These are phyloP conservation scores for Rhabdomys pumilio DNA, from an alignment of 2,797 vertebrate species.

Conservation along the genomic window DNA sequence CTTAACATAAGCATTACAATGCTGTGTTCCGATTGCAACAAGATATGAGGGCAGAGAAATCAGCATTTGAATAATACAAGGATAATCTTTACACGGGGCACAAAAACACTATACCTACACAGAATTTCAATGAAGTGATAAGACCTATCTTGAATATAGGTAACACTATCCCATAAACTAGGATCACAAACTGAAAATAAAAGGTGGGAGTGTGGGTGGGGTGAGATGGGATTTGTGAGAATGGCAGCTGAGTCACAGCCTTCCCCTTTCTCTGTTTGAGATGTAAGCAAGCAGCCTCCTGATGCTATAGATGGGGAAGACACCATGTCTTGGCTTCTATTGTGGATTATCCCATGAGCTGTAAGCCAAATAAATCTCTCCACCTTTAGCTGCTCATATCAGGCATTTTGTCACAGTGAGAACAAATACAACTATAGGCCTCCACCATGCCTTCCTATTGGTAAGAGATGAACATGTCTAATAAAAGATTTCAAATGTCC, in stretches of 20 bases:
- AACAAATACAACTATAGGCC: not conserved
- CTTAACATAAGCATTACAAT: not conserved
- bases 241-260: not conserved
- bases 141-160: not conserved
- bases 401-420: not conserved
- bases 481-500: not conserved
- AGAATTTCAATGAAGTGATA: not conserved
- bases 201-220: not conserved
- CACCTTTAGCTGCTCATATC: not conserved
- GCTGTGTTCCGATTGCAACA: not conserved
- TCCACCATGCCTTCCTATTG: not conserved
- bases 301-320: not conserved
- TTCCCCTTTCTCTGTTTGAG: not conserved
- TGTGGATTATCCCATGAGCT: not conserved
- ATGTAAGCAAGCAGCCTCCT: not conserved
- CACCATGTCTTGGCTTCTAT: not conserved
- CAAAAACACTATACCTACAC: not conserved
- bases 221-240: not conserved
- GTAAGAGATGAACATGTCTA: not conserved
- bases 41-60: not conserved
- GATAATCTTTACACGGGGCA: not conserved
- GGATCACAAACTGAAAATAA: not conserved
- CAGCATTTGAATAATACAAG: not conserved
- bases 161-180: not conserved
- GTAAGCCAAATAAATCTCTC: not conserved